Base-by-base conservation (phyloP, 2,113 vertebrate genomes). In the Dipodomys spectabilis region DNA sequence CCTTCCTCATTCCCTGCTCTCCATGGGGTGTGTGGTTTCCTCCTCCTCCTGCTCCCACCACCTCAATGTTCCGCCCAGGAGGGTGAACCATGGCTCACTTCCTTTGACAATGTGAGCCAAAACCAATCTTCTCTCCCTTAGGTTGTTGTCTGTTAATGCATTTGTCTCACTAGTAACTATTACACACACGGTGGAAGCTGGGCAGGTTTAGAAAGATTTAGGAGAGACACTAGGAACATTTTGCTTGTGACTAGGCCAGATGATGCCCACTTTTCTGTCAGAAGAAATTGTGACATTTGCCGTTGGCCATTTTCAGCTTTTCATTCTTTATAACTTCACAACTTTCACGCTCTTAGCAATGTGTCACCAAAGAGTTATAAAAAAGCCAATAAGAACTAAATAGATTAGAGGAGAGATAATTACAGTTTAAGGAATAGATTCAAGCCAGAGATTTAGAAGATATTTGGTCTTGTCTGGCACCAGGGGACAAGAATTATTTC, bases 291-390 rank as follows among this genome's bases (percentile, higher is more conserved):
- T 87, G 53, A 35, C 30, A 49, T 71, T 57, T 49, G 68, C 81
- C 27, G 73, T 86, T 84, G 85, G 57, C 35, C 35, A 81, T 57
- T 93, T 92, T 64, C 20, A 78, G 28, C 44, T 72, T 90, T 8
- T 30, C 73, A 28, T 80, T 77, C 73, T 92, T 89, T 16, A 60
- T 28, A 78, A 18, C 9, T 25, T 88, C 16, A 45, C n/a, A 65
- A 64, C 6, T 6, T 32, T 45, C 27, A 64, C 32, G 23, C 13
- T 74, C 23, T 89, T 73, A 87, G 53, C 72, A 89, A 82, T 87
- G 81, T 30, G 13, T 25, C 81, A 39, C 16, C 4, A 19, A 32
- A 73, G 10, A 83, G 12, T 60, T 1, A 44, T 64, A 72, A 90
- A 92, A 88, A 89, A 32, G 39, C 32, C 69, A 44, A 62, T 75